Evolutionary conservation across 2,888 invertebrate genomes (phyloP).

Genomic region (Polylopha cassiicola): DNA sequence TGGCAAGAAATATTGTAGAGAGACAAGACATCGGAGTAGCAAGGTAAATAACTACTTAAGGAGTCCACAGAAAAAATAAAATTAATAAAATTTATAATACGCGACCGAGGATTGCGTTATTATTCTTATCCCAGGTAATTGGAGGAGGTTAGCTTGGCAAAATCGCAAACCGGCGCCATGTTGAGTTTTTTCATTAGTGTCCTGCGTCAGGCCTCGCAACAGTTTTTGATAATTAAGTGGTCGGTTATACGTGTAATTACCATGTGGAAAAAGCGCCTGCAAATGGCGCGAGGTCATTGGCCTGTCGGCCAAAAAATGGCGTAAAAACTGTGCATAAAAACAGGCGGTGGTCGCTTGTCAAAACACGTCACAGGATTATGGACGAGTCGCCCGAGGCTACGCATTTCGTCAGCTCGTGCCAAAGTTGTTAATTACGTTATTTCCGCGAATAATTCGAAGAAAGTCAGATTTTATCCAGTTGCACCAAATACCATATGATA

Average conservation of each 20-base stretch:
- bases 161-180: slow-evolving; percentile 55
- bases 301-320: slow-evolving; percentile 42
- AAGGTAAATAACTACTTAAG: too few relatives aligned
- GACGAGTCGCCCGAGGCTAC: slow-evolving; percentile 62
- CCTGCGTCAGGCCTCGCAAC: slow-evolving; percentile 49
- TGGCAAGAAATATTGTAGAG: slow-evolving; percentile 66
- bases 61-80: too few relatives aligned
- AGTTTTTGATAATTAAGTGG: slow-evolving; percentile 69
- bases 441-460: too few relatives aligned
- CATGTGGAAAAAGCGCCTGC: slow-evolving; percentile 60
- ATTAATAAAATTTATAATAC: too few relatives aligned
- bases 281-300: slow-evolving; percentile 50
- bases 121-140: slow-evolving; percentile 12
- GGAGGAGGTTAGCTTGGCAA: slow-evolving; percentile 49
- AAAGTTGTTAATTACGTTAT: too few relatives aligned
- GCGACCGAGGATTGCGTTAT: slow-evolving; percentile 10
- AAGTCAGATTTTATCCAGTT: too few relatives aligned
- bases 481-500: too few relatives aligned
- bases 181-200: slow-evolving; percentile 51
- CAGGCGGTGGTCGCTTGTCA: slow-evolving; percentile 55
- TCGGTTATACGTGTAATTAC: slow-evolving; percentile 64
- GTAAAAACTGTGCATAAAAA: slow-evolving; percentile 54
- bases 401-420: slow-evolving; percentile 23
- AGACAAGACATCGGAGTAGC: slow-evolving; percentile 41
- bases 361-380: slow-evolving; percentile 72